phyloP scores from a whole-genome alignment of 2,113 vertebrate species.

The Otolemur garnettii region DNA sequence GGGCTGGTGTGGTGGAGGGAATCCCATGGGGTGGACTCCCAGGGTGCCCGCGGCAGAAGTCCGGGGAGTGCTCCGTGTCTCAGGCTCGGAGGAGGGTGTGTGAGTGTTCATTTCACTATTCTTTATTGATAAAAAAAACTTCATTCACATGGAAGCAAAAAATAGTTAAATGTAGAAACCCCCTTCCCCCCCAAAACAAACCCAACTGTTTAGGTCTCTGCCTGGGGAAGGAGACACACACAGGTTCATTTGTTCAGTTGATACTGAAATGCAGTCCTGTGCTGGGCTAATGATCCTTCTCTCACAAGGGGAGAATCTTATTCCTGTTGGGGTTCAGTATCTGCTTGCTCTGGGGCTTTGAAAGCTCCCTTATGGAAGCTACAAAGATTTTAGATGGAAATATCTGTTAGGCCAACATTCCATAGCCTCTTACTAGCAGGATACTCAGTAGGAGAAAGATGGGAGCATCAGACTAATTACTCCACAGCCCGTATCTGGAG shows the following conservation, averaged over 20 bases:
- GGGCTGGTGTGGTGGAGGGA: neutral
- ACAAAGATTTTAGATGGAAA: neutral
- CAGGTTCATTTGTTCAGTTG: neutral
- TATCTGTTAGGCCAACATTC: neutral
- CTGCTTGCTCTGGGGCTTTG: neutral
- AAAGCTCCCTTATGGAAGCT: neutral
- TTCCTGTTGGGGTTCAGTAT: conserved; percentile 18
- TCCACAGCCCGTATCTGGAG: neutral
- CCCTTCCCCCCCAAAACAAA: too few relatives aligned
- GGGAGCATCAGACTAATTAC: neutral
- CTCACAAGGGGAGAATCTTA: neutral
- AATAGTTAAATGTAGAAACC: neutral
- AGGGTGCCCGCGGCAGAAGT: too few relatives aligned
- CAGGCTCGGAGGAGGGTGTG: neutral
- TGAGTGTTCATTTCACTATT: too few relatives aligned
- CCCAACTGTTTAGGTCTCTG: neutral
- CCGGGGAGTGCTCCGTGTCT: rapidly evolving
- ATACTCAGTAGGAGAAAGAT: neutral
- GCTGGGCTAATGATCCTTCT: neutral
- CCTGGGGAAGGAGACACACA: neutral
- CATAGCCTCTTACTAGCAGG: neutral
- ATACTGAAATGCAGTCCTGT: rapidly evolving
- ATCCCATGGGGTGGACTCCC: rapidly evolving
- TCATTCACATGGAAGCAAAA: neutral
- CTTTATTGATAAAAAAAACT: neutral